These are phyloP conservation scores for Schrankia costaestrigalis DNA, from an alignment of 2,888 invertebrate genomes.

Conservation along the genomic window DNA sequence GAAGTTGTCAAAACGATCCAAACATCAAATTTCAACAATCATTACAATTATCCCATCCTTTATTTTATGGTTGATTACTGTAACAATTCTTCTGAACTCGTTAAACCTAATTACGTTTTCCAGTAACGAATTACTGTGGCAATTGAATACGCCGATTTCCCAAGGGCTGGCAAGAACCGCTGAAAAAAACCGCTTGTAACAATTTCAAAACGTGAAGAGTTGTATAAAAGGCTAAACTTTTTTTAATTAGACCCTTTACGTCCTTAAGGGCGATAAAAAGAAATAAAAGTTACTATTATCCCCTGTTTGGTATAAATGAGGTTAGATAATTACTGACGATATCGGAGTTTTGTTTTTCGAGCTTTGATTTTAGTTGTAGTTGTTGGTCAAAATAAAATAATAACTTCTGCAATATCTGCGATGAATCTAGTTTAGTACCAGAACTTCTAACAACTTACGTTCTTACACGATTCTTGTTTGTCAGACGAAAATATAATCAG, in stretches of 20 bases:
- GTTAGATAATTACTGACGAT: slow-evolving; percentile 7
- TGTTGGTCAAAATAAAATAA: slow-evolving; percentile 21
- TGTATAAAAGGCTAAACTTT: slow-evolving; percentile 21
- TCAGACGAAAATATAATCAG: too few relatives aligned
- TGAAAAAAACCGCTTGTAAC: slow-evolving; percentile 23
- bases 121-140: slow-evolving; percentile 23
- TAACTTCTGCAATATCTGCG: slow-evolving; percentile 10
- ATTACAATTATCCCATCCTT: slow-evolving; percentile 18
- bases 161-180: slow-evolving; percentile 12
- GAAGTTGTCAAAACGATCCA: too few relatives aligned
- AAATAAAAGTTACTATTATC: slow-evolving; percentile 18
- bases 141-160: slow-evolving; percentile 31
- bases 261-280: slow-evolving; percentile 17
- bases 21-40: slow-evolving; percentile 11
- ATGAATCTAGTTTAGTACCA: slow-evolving; percentile 8
- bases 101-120: slow-evolving; percentile 24
- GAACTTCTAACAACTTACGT: slow-evolving; percentile 4
- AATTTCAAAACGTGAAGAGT: slow-evolving; percentile 29
- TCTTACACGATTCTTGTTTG: slow-evolving; percentile 16
- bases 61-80: slow-evolving; percentile 21
- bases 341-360: slow-evolving; percentile 2
- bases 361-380: slow-evolving; percentile 1
- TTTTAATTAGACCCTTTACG: slow-evolving; percentile 29
- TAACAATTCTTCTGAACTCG: slow-evolving; percentile 14
- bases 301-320: slow-evolving; percentile 12